Conservation (phyloP, 1,140 invertebrate genomes). For the Galleria mellonella region DNA sequence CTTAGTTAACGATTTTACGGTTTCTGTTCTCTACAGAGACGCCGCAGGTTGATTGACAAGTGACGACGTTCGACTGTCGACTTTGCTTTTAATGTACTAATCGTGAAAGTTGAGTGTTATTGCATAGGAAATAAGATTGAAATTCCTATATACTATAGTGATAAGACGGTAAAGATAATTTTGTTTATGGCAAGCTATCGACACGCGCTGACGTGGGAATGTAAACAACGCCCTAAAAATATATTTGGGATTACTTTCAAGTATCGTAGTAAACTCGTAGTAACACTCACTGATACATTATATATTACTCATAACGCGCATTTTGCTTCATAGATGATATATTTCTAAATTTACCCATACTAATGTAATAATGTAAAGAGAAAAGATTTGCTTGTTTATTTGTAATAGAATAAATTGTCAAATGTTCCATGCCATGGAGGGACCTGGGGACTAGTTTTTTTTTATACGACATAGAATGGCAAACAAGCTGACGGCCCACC, state of each 20-base stretch:
- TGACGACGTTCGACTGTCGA: conserved; percentile 9
- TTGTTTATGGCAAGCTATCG: conserved; percentile 25
- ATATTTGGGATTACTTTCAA: conserved; percentile 26
- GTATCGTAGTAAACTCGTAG: conserved; percentile 16
- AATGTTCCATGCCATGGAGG: too few relatives aligned
- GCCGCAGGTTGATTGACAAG: conserved; percentile 25
- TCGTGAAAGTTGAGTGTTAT: too few relatives aligned
- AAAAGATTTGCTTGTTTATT: too few relatives aligned
- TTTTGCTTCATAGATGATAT: background rate
- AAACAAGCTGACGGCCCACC: too few relatives aligned
- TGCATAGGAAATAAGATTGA: too few relatives aligned
- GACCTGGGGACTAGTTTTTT: too few relatives aligned
- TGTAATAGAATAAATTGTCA: too few relatives aligned
- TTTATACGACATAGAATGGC: too few relatives aligned
- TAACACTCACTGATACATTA: background rate
- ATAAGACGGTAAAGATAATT: conserved; percentile 1
- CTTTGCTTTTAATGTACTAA: too few relatives aligned
- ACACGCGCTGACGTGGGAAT: conserved; percentile 44
- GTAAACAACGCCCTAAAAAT: conserved; percentile 38
- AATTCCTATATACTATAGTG: too few relatives aligned
- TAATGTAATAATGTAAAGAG: background rate
- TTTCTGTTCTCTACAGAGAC: conserved; percentile 20
- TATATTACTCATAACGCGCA: background rate
- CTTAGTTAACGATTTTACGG: background rate
- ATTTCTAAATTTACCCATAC: background rate